phyloP scores from a whole-genome alignment of 1,140 invertebrate genomes.

The Drosophila navojoa region DNA sequence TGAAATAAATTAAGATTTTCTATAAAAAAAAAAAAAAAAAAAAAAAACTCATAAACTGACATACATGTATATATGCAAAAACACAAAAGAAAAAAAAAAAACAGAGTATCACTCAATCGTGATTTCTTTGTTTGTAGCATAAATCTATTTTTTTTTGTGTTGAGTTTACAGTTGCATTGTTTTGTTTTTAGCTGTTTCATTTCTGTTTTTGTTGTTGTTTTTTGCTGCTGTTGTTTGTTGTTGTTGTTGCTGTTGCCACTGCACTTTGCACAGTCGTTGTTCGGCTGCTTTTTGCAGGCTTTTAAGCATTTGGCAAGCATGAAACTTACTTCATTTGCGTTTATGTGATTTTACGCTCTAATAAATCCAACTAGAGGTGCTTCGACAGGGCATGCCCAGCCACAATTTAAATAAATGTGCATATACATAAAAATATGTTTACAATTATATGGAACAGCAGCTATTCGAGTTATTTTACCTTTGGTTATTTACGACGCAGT shows the following conservation, averaged over 20 bases:
- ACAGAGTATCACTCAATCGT: background rate
- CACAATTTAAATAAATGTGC: conserved; percentile 11
- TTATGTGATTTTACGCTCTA: conserved; percentile 80
- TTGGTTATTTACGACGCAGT: background rate
- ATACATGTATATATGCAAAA: no score
- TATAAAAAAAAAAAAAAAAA: no score
- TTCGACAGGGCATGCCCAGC: background rate
- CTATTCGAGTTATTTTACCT: background rate
- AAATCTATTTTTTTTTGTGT: conserved; percentile 19
- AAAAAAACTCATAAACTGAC: no score
- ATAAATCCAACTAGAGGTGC: conserved; percentile 59
- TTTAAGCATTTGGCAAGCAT: conserved; percentile 72
- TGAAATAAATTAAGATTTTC: no score
- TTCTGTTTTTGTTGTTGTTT: conserved; percentile 32
- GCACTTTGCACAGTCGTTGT: conserved; percentile 33
- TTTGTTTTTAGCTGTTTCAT: conserved; percentile 43
- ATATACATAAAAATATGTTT: conserved; percentile 1
- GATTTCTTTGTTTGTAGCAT: background rate
- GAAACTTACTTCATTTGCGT: conserved; percentile 81
- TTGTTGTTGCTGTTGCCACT: conserved; percentile 32
- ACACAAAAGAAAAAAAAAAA: background rate
- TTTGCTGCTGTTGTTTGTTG: background rate
- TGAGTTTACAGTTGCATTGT: conserved; percentile 58
- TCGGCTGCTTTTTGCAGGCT: conserved; percentile 68
- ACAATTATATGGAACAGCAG: conserved; percentile 29